Evolutionary conservation across 2,113 vertebrate species (phyloP).

Genomic region (Hyla sarda): DNA sequence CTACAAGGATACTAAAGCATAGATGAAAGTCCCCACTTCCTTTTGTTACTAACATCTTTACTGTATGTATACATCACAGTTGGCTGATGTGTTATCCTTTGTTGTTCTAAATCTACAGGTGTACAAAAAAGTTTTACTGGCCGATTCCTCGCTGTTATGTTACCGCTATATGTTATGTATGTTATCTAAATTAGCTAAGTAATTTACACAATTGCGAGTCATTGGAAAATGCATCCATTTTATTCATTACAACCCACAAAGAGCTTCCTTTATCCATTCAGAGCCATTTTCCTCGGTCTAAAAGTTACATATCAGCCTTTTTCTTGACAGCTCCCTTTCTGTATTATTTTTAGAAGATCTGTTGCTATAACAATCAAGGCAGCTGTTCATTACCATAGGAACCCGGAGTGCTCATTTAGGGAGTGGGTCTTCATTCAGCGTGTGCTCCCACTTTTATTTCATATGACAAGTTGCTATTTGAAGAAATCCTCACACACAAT

Average conservation of each 20-base stretch:
- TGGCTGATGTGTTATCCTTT: neutral
- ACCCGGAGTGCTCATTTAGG: constrained; percentile 46
- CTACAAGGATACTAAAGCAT: too few species aligned
- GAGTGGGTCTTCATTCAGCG: constrained; percentile 43
- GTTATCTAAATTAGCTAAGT: neutral
- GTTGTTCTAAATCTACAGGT: neutral
- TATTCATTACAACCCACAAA: neutral
- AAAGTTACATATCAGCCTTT: constrained; percentile 2
- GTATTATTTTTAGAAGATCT: constrained; percentile 51
- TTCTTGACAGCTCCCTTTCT: neutral
- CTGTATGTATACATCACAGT: neutral
- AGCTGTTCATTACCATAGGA: constrained; percentile 50
- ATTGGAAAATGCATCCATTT: neutral
- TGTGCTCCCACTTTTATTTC: constrained; percentile 37
- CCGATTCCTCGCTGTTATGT: neutral
- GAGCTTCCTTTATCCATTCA: neutral
- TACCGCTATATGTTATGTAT: neutral
- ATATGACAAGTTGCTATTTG: constrained; percentile 23
- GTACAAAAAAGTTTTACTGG: neutral
- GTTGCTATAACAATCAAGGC: constrained; percentile 44
- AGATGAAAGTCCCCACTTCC: neutral
- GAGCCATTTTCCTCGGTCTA: neutral
- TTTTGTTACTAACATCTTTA: neutral
- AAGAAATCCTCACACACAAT: neutral
- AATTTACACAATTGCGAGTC: neutral